phyloP scores from a whole-genome alignment of 2,888 invertebrate species.

The Lacanobia oleracea region DNA sequence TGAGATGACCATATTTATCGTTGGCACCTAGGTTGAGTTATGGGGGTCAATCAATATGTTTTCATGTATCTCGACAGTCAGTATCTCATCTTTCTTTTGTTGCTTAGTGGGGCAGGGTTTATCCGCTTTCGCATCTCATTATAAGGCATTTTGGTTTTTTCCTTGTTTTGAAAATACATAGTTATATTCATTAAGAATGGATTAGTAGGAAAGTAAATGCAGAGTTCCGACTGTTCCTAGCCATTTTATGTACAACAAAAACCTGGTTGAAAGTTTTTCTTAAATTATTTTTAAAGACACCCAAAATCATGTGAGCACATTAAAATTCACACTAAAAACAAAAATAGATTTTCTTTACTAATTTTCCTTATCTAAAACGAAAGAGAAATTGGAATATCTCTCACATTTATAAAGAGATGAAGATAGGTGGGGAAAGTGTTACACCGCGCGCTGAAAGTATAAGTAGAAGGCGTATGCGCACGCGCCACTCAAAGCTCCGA shows the following conservation, averaged over 20 bases:
- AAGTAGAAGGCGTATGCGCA: constrained; percentile 81
- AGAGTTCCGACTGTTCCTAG: neutral
- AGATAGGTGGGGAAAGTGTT: constrained; percentile 87
- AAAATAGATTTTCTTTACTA: neutral
- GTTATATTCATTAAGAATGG: neutral
- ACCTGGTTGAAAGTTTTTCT: neutral
- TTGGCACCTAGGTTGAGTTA: neutral
- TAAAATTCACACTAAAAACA: neutral
- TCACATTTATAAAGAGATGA: constrained; percentile 74
- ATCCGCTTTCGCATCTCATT: neutral
- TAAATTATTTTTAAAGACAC: neutral
- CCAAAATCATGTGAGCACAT: neutral
- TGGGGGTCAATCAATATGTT: constrained; percentile 1
- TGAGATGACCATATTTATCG: too few species aligned
- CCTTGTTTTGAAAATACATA: neutral
- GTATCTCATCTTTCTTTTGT: constrained; percentile 1
- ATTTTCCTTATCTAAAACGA: constrained; percentile 60
- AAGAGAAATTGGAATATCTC: constrained; percentile 73
- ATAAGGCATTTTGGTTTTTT: neutral
- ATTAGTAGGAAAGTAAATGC: neutral
- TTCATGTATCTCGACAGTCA: neutral
- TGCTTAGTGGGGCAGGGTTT: neutral
- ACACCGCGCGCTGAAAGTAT: constrained; percentile 83
- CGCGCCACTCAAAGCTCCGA: constrained; percentile 81
- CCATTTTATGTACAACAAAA: neutral